Conservation (phyloP, 2,888 invertebrate genomes). For the Sarcophaga carnaria region DNA sequence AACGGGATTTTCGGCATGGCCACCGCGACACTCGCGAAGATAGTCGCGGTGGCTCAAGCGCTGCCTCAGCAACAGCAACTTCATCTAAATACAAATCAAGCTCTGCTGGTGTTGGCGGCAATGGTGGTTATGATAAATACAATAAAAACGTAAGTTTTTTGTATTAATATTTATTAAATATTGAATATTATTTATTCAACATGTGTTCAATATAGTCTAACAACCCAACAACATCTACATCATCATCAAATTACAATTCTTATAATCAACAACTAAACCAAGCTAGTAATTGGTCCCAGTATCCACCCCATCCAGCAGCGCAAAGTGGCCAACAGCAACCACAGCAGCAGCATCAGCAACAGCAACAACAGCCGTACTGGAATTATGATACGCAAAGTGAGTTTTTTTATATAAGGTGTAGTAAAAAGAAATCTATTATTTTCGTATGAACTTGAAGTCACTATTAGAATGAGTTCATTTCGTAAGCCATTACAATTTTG, state of each 20-base stretch:
- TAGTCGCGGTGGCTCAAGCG: constrained; percentile 82
- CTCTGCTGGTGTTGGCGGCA: constrained; percentile 69
- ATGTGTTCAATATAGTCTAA: constrained; percentile 4
- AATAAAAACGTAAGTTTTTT: constrained; percentile 58
- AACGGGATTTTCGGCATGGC: constrained; percentile 82
- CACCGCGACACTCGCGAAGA: constrained; percentile 82
- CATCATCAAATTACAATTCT: constrained; percentile 31
- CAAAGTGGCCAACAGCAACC: constrained; percentile 62
- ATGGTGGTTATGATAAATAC: constrained; percentile 72
- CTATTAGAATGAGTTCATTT: too few species aligned
- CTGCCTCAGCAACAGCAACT: constrained; percentile 77
- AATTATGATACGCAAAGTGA: constrained; percentile 80
- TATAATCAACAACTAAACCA: constrained; percentile 64
- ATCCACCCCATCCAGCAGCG: constrained; percentile 70
- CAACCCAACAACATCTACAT: neutral
- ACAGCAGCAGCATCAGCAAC: constrained; percentile 74
- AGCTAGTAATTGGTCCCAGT: constrained; percentile 73
- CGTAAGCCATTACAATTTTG: too few species aligned
- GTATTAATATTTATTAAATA: neutral
- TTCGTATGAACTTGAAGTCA: too few species aligned
- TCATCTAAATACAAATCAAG: constrained; percentile 74
- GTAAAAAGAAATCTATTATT: too few species aligned
- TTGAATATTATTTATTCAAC: too few species aligned
- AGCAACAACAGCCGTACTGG: constrained; percentile 79
- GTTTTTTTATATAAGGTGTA: constrained; percentile 23